Evolutionary conservation across 2,888 invertebrate genomes (phyloP), one percentile per base, ranked within the genome.

Genomic region (Ornithoptera priamus): DNA sequence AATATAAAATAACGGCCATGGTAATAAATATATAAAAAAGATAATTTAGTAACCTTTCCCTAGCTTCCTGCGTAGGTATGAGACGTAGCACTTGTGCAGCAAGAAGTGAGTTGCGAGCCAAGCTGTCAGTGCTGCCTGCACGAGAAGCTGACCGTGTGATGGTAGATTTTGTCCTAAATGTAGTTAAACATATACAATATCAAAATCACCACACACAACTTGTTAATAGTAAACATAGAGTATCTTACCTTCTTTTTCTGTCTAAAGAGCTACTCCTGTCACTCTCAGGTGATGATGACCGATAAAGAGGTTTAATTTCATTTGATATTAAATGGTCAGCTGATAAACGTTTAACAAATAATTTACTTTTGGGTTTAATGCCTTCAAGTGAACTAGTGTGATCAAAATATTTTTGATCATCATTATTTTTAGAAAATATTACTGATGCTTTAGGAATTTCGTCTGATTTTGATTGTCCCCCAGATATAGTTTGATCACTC

Each of bases 41-140:
- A 63, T 20, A 67, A 62, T 58, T 61, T 58, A 58, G 72, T 76
- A 78, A 95, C 95, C 96, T 95, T 89, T 96, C 96, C 78, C 97
- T 92, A 42, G 96, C 97, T 85, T 96, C 96, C 75, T 95, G 95
- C 2, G 96, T 96, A 30, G 97, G 97, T 81, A 97, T 97, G 72
- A 97, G 94, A 85, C 97, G 95, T 72, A 97, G 87, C 71, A 96
- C 96, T 87, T 96, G 96, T 72, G 96, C 96, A 59, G 96, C 96
- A 80, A 97, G 93, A 75, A 97, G 86, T 42, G 96, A 95, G 81
- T 96, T 95, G 74, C 95, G 93, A 53, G 95, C 96, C 80, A 96
- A 92, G 83, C 95, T 95, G 81, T 95, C 95, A 79, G 95, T 94
- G 79, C 93, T 93, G 56, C 92, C 92, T 7, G 90, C 91, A 71